phyloP scores from a whole-genome alignment of 2,113 vertebrate species.

The Sigmodon hispidus region DNA sequence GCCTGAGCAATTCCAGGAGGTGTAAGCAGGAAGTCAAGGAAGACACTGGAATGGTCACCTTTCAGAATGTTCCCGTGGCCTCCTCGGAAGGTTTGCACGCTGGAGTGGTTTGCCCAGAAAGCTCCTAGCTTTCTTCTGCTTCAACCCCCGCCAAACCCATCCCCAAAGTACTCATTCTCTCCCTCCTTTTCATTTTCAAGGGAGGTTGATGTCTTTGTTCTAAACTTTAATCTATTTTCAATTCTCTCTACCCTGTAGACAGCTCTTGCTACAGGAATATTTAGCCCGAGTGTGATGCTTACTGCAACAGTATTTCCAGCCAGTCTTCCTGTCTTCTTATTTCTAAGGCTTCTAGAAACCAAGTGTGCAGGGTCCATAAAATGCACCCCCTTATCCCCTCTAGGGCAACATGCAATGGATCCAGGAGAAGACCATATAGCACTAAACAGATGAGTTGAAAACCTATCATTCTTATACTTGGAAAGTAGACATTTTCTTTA shows the following conservation, averaged over 20 bases:
- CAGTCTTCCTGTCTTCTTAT: neutral
- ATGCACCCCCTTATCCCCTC: neutral
- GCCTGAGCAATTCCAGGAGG: neutral
- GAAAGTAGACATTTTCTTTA: neutral
- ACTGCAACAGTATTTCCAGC: neutral
- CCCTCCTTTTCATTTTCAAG: too few species aligned
- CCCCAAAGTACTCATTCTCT: too few species aligned
- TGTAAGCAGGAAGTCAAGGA: neutral
- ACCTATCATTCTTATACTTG: fast-evolving
- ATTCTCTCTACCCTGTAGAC: neutral
- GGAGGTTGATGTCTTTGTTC: neutral
- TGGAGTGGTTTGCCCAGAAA: neutral
- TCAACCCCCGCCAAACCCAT: too few species aligned
- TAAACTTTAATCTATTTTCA: neutral
- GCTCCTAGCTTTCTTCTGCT: fast-evolving
- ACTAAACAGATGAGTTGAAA: neutral
- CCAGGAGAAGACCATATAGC: neutral
- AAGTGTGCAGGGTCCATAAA: neutral
- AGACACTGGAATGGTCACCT: neutral
- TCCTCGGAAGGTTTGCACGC: neutral
- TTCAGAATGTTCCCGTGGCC: neutral
- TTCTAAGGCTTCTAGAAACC: too few species aligned
- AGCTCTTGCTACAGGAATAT: neutral
- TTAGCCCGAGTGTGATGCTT: neutral
- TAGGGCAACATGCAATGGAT: too few species aligned